Evolutionary conservation across 2,888 invertebrate species (phyloP).

Genomic region (Calameuta filiformis): DNA sequence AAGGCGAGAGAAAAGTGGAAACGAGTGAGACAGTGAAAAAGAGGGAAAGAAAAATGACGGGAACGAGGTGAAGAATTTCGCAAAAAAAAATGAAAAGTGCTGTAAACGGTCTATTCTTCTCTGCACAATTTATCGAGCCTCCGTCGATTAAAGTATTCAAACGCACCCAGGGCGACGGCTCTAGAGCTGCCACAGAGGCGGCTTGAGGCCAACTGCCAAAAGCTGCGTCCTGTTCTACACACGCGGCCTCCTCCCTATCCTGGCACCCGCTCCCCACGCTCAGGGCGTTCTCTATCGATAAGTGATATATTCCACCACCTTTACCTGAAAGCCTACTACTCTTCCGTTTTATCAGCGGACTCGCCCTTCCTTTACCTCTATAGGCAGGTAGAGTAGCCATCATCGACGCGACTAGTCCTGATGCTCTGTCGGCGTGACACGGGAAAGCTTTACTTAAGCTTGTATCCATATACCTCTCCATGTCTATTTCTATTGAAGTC

Average conservation of each 20-base stretch:
- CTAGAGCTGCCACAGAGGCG: constrained; percentile 5
- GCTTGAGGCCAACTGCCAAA: constrained; percentile 10
- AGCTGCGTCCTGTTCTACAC: neutral
- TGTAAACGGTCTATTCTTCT: neutral
- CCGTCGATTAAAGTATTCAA: neutral
- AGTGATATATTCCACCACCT: neutral
- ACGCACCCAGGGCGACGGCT: neutral
- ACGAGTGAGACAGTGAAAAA: neutral
- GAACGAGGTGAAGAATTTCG: neutral
- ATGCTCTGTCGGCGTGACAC: neutral
- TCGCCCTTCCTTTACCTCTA: neutral
- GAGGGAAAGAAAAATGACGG: neutral
- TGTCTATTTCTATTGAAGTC: neutral
- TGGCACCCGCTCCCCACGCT: neutral
- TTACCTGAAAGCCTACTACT: neutral
- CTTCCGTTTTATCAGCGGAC: neutral
- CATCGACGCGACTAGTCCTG: neutral
- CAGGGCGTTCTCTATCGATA: neutral
- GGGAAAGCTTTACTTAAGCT: neutral
- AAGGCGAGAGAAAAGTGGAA: neutral
- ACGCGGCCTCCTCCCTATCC: neutral
- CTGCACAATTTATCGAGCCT: neutral
- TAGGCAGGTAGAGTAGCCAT: neutral
- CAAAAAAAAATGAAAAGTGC: neutral
- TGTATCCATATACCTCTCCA: neutral